Percentiles rank a stretch among this genome's conserved stretches.
These are phyloP conservation scores for Leiothrix lutea DNA, from an alignment of 2,113 vertebrate genomes.

Conservation along the genomic window DNA sequence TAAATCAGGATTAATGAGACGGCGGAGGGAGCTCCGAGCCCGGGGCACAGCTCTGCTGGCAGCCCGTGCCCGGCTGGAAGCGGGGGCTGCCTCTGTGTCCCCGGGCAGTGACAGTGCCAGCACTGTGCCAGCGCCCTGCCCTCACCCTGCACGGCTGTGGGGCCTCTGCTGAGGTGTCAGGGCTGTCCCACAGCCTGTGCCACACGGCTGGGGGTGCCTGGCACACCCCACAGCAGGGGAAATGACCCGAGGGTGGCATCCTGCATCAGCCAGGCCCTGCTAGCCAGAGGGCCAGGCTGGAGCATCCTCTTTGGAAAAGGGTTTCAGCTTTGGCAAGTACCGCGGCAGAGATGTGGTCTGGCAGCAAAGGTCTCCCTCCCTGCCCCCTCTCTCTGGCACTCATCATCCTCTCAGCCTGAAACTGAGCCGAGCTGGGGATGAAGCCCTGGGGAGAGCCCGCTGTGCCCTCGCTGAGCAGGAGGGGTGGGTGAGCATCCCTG, in stretches of 20 bases:
- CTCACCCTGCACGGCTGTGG: rapidly evolving
- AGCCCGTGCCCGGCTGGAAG: background rate
- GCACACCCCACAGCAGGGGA: rapidly evolving
- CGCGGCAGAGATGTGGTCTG: background rate
- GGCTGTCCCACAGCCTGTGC: background rate
- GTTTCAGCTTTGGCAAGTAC: rapidly evolving
- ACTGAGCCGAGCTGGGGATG: no score
- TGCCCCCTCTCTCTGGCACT: background rate
- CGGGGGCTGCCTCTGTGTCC: constrained; percentile 26
- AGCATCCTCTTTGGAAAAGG: background rate
- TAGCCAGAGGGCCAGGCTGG: rapidly evolving
- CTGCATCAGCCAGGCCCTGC: rapidly evolving
- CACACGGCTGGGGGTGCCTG: rapidly evolving
- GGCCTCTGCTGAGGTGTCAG: background rate
- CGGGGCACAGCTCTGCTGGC: constrained; percentile 56
- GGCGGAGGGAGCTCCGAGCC: constrained; percentile 73
- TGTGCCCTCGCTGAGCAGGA: rapidly evolving
- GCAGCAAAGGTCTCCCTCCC: background rate
- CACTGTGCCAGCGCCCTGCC: constrained; percentile 3
- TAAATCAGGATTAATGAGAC: constrained; percentile 94
- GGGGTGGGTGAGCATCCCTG: rapidly evolving
- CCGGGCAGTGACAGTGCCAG: constrained; percentile 46
- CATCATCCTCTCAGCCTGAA: background rate
- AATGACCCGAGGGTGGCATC: rapidly evolving
- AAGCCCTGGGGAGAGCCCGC: rapidly evolving